A percentile compares a stretch with the other conserved stretches of the same genome.
Evolutionary conservation across 2,888 invertebrate species (phyloP).

Genomic region (Dermolepida albohirtum): DNA sequence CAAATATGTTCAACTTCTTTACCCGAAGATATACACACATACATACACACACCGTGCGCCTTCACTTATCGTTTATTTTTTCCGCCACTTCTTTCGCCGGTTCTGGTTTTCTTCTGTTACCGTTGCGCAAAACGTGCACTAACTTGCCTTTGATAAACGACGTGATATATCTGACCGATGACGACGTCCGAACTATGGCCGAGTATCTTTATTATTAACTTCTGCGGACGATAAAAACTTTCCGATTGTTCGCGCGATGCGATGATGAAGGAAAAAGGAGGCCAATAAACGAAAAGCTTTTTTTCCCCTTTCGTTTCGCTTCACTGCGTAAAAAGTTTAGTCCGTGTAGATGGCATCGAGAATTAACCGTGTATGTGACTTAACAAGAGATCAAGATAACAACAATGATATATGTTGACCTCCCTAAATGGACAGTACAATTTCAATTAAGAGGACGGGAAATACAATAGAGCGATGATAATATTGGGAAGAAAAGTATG

Average conservation of each 20-base stretch:
- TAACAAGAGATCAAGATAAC: no score
- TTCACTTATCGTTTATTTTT: conserved; percentile 12
- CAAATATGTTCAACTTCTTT: conserved; percentile 25
- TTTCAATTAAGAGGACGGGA: no score
- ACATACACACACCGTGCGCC: background rate
- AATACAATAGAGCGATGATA: no score
- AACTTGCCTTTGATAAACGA: conserved; percentile 19
- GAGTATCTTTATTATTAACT: conserved; percentile 20
- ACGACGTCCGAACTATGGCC: conserved; percentile 1
- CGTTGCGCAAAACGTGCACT: conserved; percentile 3
- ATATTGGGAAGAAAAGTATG: no score
- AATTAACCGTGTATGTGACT: no score
- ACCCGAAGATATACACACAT: conserved; percentile 8
- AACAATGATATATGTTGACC: no score
- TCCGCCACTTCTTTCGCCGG: background rate
- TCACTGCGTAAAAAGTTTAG: background rate
- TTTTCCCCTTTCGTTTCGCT: conserved; percentile 1
- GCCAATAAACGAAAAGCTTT: conserved; percentile 24
- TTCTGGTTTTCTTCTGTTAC: background rate
- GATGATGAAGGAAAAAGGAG: conserved; percentile 3
- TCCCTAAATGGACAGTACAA: no score
- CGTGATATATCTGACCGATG: conserved; percentile 11
- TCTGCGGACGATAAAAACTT: conserved; percentile 1
- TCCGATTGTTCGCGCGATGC: conserved; percentile 11
- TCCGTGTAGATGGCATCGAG: no score